phyloP scores from a whole-genome alignment of 2,888 invertebrate genomes.

The Diachrysia chrysitis region DNA sequence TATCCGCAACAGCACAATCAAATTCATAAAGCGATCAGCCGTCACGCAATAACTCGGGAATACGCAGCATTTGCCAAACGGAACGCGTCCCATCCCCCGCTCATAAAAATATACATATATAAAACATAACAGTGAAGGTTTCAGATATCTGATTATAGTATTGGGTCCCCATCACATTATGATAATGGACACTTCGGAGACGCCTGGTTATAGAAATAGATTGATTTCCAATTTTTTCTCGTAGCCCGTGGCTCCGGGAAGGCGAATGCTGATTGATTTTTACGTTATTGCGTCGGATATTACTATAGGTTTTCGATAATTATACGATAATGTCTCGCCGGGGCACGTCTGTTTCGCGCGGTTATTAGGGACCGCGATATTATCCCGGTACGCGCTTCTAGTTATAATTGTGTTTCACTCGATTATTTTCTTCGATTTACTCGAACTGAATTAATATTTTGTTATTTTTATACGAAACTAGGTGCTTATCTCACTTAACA shows the following conservation, averaged over 20 bases:
- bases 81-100: conserved; percentile 70
- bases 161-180: conserved; percentile 83
- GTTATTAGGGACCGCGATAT: conserved; percentile 40
- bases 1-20: conserved; percentile 46
- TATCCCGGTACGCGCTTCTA: conserved; percentile 37
- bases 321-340: conserved; percentile 57
- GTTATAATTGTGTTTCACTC: conserved; percentile 47
- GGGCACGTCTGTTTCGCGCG: conserved; percentile 47
- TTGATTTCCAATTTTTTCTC: conserved; percentile 82
- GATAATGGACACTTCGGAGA: conserved; percentile 81
- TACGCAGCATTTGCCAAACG: conserved; percentile 72
- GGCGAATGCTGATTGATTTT: conserved; percentile 75
- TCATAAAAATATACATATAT: conserved; percentile 80
- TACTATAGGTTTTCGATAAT: conserved; percentile 70
- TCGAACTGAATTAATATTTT: conserved; percentile 35
- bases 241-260: conserved; percentile 56
- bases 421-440: conserved; percentile 30
- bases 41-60: conserved; percentile 59
- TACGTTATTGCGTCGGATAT: conserved; percentile 68
- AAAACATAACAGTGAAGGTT: conserved; percentile 76
- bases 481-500: not conserved
- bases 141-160: conserved; percentile 83
- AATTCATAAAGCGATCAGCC: conserved; percentile 61
- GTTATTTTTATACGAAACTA: conserved; percentile 19
- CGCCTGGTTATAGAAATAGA: conserved; percentile 83